Evolutionary conservation across 2,888 invertebrate genomes (phyloP), one percentile per base, ranked within the genome.

Genomic region (Stenchaetothrips biformis): DNA sequence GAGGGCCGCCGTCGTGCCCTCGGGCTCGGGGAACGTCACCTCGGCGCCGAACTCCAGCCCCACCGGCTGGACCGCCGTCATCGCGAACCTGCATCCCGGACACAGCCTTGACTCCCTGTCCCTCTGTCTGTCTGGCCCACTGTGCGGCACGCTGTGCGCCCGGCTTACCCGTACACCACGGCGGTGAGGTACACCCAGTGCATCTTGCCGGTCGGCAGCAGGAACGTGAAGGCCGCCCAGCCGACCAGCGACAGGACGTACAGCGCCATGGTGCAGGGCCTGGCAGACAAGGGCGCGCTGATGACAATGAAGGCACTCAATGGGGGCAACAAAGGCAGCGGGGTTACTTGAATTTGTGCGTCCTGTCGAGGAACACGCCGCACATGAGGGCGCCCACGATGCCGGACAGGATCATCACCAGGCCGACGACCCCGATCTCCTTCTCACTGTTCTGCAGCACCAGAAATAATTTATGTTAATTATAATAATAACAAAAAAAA

Each of bases 311-410:
- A 37, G 1, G 37, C 2, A 37, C 37, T 4, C 37, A 37, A 37
- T 2, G 37, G 37, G 37, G 37, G 37, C 53, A 1, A 53, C 53
- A 53, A 53, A 9, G 53, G 53, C 53, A 2, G 53, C n/a, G n/a
- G n/a, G n/a, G n/a, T 86, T 85, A 90, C 91, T 92, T 93, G 87
- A 90, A 93, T 81, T 88, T 88, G 83, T 91, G 90, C 3, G 92
- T 92, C 84, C 88, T 90, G 85, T 93, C 92, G 37, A 93, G 87
- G 85, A 90, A 88, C 77, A 90, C 84, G 8, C 93, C 93, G 82
- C 91, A 91, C 11, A 89, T 86, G 11, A 92, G 88, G 0, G 92
- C 90, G 7, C 92, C 92, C 7, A 89, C 82, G 86, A 92, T 90
- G 49, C 92, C 92, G 47, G 89, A 88, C 7, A 92, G 83, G 8